Base-by-base conservation (phyloP, 2,888 invertebrate species). In the Perizoma flavofasciatum region DNA sequence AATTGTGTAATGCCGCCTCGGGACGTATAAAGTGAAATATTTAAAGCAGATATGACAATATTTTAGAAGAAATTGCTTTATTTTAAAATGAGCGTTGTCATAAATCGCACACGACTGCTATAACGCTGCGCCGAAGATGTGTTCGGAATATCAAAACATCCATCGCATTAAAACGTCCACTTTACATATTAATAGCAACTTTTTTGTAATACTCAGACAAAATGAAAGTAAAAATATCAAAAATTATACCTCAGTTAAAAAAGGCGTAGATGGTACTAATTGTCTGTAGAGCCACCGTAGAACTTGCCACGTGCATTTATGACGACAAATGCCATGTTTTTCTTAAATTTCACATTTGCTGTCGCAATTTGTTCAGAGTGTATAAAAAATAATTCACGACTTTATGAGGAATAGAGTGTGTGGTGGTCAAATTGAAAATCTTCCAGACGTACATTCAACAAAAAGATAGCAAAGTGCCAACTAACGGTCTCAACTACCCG, bases 21-120 rank as follows among this genome's bases (percentile, higher is more conserved):
- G 87, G 89, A 83, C 81, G 78, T 80, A 86, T 91, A 85, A 86
- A 86, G 84, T 87, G 82, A 89, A 90, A 89, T 89, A 88, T 91
- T 91, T 89, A 89, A 89, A 85, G 79, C 82, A 85, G 84, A 89
- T 78, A 75, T 88, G 91, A 90, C 90, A 87, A 88, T 92, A 90
- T 91, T 89, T 92, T 88, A 90, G 82, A 84, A 84, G 78, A 83
- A 90, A 90, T 90, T 85, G 91, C 88, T 88, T 88, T 88, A 89
- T 89, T 89, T 88, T 85, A 88, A 89, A 90, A 85, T 81, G 87
- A 84, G 85, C 74, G 78, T 75, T 73, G 80, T 81, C 84, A 84
- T 89, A 91, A 90, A 89, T 90, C 83, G 81, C 78, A 77, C 75
- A 72, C 72, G 69, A 77, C 79, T 84, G 88, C 87, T 88, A 91